Evolutionary conservation across 2,888 invertebrate species (phyloP).

Genomic region (Drosophila ochracea): DNA sequence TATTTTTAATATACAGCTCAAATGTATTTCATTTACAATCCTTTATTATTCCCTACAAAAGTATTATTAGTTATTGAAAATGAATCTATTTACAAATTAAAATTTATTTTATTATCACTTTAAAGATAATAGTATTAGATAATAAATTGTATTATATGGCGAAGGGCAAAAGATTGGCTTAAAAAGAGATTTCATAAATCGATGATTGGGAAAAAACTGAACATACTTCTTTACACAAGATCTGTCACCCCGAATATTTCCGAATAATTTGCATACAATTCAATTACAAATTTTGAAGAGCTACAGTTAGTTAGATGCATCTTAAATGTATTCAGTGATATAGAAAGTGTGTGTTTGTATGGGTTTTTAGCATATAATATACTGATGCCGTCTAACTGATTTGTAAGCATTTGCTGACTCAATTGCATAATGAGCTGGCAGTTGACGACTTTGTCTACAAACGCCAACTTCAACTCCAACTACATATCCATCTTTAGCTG

Average conservation of each 20-base stretch:
- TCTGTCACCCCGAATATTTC: neutral
- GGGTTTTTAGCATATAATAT: constrained; percentile 12
- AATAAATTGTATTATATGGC: neutral
- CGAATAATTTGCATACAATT: neutral
- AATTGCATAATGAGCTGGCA: constrained; percentile 62
- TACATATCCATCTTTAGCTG: constrained; percentile 42
- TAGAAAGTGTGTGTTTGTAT: constrained; percentile 11
- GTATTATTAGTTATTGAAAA: neutral
- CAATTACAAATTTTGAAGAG: neutral
- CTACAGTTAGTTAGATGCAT: neutral
- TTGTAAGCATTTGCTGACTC: constrained; percentile 56
- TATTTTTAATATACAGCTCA: neutral
- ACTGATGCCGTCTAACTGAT: constrained; percentile 28
- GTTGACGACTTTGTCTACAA: constrained; percentile 48
- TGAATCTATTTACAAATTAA: neutral
- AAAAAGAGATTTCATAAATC: neutral
- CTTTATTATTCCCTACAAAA: neutral
- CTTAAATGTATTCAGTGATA: neutral
- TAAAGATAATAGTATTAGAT: neutral
- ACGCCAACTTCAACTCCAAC: constrained; percentile 10
- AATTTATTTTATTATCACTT: neutral
- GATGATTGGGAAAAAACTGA: neutral
- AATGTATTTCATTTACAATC: neutral
- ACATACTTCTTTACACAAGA: neutral
- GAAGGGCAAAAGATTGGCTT: neutral